These are phyloP conservation scores for Myotis davidii DNA, from an alignment of 2,113 vertebrate species.

Conservation along the genomic window DNA sequence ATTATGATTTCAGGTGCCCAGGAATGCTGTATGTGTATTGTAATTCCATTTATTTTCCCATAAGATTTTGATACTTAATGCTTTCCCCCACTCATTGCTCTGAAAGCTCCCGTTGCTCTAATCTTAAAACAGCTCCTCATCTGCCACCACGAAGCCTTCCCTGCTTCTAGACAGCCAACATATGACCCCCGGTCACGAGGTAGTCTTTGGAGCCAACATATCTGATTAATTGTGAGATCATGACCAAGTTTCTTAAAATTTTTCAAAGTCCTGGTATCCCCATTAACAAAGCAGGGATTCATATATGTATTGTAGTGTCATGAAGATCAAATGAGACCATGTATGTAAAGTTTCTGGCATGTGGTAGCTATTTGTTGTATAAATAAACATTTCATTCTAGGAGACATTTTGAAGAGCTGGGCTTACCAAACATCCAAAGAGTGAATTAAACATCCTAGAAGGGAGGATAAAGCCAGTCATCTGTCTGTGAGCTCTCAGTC, in stretches of 20 bases:
- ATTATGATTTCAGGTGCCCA: not conserved
- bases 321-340: not conserved
- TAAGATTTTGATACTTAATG: too few species aligned
- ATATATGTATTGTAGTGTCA: not conserved
- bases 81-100: too few species aligned
- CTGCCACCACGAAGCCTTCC: not conserved
- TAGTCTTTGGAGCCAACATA: not conserved
- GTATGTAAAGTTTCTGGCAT: not conserved
- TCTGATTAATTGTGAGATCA: not conserved
- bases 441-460: constrained; percentile 11
- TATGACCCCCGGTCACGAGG: not conserved
- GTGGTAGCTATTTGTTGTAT: not conserved
- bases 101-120: not conserved
- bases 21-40: too few species aligned
- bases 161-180: not conserved
- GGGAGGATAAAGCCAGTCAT: not conserved
- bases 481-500: not conserved
- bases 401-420: not conserved
- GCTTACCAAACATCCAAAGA: constrained; percentile 1
- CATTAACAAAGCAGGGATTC: not conserved
- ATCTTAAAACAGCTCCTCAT: not conserved
- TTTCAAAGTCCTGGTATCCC: not conserved
- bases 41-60: not conserved
- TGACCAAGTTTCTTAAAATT: not conserved
- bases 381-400: constrained; percentile 16